Conservation (phyloP, 2,113 vertebrate species). For the Lepisosteus oculatus region DNA sequence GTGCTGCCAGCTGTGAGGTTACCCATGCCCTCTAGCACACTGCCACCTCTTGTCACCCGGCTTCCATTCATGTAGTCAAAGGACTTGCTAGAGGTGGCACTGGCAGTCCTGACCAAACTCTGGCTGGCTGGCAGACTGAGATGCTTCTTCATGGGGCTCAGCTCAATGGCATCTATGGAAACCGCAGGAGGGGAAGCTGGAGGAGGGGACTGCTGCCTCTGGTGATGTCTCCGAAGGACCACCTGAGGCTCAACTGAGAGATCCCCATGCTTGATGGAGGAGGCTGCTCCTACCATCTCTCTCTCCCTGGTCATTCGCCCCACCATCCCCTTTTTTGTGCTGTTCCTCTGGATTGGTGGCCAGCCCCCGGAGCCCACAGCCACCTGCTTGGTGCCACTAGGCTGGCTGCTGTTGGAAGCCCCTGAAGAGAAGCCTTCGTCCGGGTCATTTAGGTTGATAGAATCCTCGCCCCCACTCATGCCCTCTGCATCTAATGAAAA, state of each 20-base stretch:
- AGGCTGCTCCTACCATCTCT: constrained; percentile 33
- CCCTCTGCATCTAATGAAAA: constrained; percentile 76
- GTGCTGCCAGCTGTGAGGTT: constrained; percentile 66
- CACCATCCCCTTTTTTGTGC: constrained; percentile 82
- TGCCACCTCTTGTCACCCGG: constrained; percentile 52
- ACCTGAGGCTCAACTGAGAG: constrained; percentile 45
- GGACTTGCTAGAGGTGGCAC: constrained; percentile 93
- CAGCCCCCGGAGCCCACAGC: constrained; percentile 37
- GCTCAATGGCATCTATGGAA: constrained; percentile 72
- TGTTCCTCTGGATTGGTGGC: constrained; percentile 72
- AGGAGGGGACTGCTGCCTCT: constrained; percentile 50
- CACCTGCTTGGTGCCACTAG: constrained; percentile 70
- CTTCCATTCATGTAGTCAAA: constrained; percentile 89
- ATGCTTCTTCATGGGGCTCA: constrained; percentile 89
- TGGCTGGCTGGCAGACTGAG: constrained; percentile 80
- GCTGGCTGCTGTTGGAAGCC: constrained; percentile 94
- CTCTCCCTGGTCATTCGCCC: constrained; percentile 79
- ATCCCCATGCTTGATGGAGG: constrained; percentile 45
- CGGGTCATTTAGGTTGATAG: constrained; percentile 86
- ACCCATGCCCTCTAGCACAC: constrained; percentile 57
- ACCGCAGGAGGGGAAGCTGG: constrained; percentile 57
- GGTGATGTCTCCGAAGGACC: constrained; percentile 65
- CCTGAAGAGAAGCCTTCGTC: constrained; percentile 97
- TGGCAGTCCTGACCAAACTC: constrained; percentile 85
- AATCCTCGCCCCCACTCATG: constrained; percentile 84